Conservation (phyloP, 2,888 invertebrate genomes). For the Ormyrus pomaceus region DNA sequence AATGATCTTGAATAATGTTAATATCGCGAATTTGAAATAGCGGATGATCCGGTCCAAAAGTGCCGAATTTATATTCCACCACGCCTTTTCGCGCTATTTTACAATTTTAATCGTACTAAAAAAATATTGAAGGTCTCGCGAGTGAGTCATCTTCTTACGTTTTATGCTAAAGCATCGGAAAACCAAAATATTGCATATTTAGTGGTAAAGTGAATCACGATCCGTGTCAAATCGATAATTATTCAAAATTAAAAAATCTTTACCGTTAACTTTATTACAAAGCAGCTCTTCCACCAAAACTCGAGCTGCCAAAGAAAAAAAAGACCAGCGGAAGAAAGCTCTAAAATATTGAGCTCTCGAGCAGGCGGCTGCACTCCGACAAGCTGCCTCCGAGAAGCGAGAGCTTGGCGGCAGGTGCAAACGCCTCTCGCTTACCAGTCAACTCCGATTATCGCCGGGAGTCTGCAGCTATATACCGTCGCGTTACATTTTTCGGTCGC, state of each 20-base stretch:
- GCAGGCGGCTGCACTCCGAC: too few relatives aligned
- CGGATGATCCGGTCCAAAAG: background rate
- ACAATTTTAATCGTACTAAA: slow-evolving; percentile 19
- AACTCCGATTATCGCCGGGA: background rate
- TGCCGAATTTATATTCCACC: background rate
- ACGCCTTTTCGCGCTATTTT: slow-evolving; percentile 1
- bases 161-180: background rate
- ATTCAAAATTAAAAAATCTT: too few relatives aligned
- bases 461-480: background rate
- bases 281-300: too few relatives aligned
- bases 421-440: too few relatives aligned
- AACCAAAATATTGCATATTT: background rate
- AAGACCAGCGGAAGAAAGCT: too few relatives aligned
- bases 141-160: slow-evolving; percentile 16
- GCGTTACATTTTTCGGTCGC: background rate
- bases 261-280: too few relatives aligned
- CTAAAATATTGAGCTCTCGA: too few relatives aligned
- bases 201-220: background rate
- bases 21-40: slow-evolving; percentile 13
- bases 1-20: background rate
- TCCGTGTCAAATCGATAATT: too few relatives aligned
- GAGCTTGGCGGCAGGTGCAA: too few relatives aligned
- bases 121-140: slow-evolving; percentile 1
- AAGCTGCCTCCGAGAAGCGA: too few relatives aligned
- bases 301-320: too few relatives aligned